Conservation (phyloP, 2,113 vertebrate genomes). For the Chaenocephalus aceratus region DNA sequence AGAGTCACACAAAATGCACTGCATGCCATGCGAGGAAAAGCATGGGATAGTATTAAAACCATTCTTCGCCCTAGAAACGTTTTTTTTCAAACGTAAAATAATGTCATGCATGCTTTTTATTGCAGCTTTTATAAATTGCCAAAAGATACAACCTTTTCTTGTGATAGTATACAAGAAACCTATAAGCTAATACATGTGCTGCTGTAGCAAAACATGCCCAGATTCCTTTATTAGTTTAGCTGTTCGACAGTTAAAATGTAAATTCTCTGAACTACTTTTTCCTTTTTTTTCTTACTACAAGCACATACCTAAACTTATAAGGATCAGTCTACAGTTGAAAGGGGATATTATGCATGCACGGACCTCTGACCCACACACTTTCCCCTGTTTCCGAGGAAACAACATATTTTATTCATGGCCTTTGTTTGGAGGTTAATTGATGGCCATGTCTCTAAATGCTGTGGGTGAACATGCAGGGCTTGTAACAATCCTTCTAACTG, state of each 20-base stretch:
- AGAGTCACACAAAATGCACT: neutral
- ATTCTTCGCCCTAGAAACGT: too few relatives aligned
- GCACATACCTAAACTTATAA: constrained; percentile 26
- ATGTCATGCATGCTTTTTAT: neutral
- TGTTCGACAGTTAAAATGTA: neutral
- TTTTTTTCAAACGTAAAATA: neutral
- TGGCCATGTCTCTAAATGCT: constrained; percentile 18
- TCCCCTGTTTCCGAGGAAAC: constrained; percentile 34
- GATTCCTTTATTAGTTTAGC: neutral
- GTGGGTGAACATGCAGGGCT: neutral
- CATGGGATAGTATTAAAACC: neutral
- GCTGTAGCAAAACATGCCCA: neutral
- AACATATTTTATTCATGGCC: constrained; percentile 28
- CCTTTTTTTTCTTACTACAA: neutral
- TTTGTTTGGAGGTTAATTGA: constrained; percentile 52
- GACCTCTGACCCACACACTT: constrained; percentile 42
- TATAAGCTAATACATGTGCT: neutral
- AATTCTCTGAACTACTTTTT: neutral
- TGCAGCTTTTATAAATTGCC: neutral
- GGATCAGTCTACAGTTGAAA: constrained; percentile 24
- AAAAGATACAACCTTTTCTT: neutral
- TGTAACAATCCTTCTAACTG: constrained; percentile 8
- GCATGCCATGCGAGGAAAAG: neutral
- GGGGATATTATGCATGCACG: constrained; percentile 33
- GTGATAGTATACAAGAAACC: neutral